phyloP scores from a whole-genome alignment of 2,888 invertebrate species.

The Cerceris ruficornis region DNA sequence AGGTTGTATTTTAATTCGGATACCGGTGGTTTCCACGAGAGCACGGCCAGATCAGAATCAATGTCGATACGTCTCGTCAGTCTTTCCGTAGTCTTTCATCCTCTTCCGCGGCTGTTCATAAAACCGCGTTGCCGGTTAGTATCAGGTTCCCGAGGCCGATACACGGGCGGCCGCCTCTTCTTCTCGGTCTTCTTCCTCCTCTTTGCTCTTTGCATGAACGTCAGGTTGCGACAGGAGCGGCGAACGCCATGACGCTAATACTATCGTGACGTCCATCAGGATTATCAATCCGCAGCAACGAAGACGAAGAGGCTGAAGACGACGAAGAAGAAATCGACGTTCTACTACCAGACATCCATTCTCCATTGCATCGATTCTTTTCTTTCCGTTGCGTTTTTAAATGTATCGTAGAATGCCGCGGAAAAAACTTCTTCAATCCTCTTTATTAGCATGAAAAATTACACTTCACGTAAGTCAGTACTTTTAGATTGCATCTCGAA shows the following conservation, averaged over 20 bases:
- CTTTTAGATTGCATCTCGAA: no score
- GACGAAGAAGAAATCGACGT: constrained; percentile 40
- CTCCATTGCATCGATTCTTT: constrained; percentile 25
- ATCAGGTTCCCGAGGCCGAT: constrained; percentile 68
- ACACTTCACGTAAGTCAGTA: no score
- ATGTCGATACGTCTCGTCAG: constrained; percentile 36
- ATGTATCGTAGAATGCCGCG: no score
- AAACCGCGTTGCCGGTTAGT: constrained; percentile 63
- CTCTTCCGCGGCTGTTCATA: constrained; percentile 56
- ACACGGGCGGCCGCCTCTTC: constrained; percentile 64
- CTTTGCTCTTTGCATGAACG: constrained; percentile 57
- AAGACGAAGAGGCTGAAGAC: constrained; percentile 47
- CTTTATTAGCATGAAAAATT: no score
- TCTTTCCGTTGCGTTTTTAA: no score
- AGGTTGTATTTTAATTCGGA: constrained; percentile 27
- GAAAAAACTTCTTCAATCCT: no score
- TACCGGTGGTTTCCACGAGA: not conserved
- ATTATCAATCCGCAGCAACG: constrained; percentile 69
- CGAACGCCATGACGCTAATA: constrained; percentile 72
- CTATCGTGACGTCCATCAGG: constrained; percentile 75
- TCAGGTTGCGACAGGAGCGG: constrained; percentile 65
- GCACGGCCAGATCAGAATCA: constrained; percentile 25
- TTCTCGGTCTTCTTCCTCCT: constrained; percentile 54
- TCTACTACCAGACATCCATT: constrained; percentile 23
- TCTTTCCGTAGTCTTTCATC: constrained; percentile 36